These are phyloP conservation scores for Redunca redunca DNA, from an alignment of 2,113 vertebrate species.

Conservation along the genomic window DNA sequence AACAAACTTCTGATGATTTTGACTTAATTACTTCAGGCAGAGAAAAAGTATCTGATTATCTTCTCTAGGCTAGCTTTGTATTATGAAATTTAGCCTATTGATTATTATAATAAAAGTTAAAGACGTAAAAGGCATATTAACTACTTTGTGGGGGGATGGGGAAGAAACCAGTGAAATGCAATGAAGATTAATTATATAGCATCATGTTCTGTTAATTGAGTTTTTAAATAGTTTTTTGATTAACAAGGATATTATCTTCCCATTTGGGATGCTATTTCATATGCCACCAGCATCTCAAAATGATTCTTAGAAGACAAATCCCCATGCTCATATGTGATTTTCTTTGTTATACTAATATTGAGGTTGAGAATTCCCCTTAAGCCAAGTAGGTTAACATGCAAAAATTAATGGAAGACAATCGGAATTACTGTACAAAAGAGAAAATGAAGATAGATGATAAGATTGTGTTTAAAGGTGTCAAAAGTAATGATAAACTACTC, in stretches of 20 bases:
- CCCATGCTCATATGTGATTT: conserved; percentile 40
- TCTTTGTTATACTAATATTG: conserved; percentile 64
- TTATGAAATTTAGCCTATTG: conserved; percentile 80
- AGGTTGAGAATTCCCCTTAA: conserved; percentile 29
- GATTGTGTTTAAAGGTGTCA: conserved; percentile 67
- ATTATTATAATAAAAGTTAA: conserved; percentile 81
- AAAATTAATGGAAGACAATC: conserved; percentile 70
- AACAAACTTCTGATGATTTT: conserved; percentile 72
- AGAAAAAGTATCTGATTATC: conserved; percentile 73
- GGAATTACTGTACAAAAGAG: conserved; percentile 62
- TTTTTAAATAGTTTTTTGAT: conserved; percentile 87
- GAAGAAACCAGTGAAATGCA: conserved; percentile 75
- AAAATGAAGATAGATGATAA: conserved; percentile 77
- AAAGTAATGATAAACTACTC: conserved; percentile 70
- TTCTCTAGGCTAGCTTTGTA: conserved; percentile 73
- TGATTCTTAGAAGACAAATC: conserved; percentile 60
- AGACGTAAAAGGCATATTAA: conserved; percentile 76
- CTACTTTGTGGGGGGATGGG: conserved; percentile 66
- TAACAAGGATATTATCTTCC: conserved; percentile 81
- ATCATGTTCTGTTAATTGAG: conserved; percentile 85
- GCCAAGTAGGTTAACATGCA: conserved; percentile 69
- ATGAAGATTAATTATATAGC: conserved; percentile 86
- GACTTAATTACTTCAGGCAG: conserved; percentile 77
- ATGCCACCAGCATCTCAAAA: conserved; percentile 73
- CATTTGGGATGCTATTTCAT: conserved; percentile 74